Conservation (phyloP, 2,113 vertebrate species). For the Mystacornis crossleyi region DNA sequence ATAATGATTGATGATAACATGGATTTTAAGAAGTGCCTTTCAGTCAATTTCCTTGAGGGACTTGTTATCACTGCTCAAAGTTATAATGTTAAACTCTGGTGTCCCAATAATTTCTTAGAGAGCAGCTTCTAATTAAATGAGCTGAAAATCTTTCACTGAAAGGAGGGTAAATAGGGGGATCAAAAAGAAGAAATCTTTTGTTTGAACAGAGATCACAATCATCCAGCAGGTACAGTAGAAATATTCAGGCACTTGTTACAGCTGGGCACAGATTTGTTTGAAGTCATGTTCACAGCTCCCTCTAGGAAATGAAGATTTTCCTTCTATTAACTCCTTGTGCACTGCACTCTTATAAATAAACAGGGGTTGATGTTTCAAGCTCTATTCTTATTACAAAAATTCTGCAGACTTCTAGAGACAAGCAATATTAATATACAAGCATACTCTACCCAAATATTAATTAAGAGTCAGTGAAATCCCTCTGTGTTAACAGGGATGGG, state of each 20-base stretch:
- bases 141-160: not conserved
- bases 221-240: not conserved
- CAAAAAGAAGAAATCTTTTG: not conserved
- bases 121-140: not conserved
- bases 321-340: not conserved
- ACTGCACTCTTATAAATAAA: not conserved
- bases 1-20: not conserved
- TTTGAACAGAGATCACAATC: conserved; percentile 29
- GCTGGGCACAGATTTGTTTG: not conserved
- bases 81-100: not conserved
- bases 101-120: not conserved
- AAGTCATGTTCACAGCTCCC: not conserved
- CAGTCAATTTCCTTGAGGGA: not conserved
- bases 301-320: not conserved
- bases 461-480: not conserved
- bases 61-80: not conserved
- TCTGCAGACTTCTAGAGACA: not conserved
- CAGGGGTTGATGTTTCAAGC: not conserved
- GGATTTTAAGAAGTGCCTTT: not conserved
- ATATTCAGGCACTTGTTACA: not conserved
- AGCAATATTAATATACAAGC: not conserved
- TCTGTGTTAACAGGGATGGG: not conserved
- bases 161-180: not conserved
- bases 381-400: not conserved
- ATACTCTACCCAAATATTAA: not conserved